Evolutionary conservation across 2,888 invertebrate genomes (phyloP), one percentile per base, ranked within the genome.

Genomic region (Anagyrus pseudococci): DNA sequence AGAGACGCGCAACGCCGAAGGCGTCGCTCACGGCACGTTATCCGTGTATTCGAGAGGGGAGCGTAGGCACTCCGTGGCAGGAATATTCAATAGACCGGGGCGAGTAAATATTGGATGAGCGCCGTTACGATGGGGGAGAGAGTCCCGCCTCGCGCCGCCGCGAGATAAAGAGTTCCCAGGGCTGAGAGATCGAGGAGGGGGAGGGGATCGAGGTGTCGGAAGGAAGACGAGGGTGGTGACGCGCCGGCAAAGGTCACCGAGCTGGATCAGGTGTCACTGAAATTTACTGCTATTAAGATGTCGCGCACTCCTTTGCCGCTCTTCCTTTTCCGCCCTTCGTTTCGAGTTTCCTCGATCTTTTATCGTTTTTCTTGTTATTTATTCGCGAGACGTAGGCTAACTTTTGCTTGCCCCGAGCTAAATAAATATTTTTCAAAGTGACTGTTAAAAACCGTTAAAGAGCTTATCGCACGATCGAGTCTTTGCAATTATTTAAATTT

Each of bases 91-190:
- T 77, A 72, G 68, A 68, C 71, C 74, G 70, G 71, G 69, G 70
- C 19, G 44, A 44, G 72, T 78, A 77, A 79, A 79, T 79, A 77
- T 77, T 76, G 73, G 70, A 79, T 76, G 74, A 75, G 71, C 59
- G 20, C 25, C 48, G 20, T 15, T 33, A 13, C 29, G 29, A 10
- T 7, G 4, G 10, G 29, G 10, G 29, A 29, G 29, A 29, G 29
- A 19, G 17, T 13, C 23, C 15, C 15, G 2, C 8, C 25, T 19
- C 49, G 22, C 33, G 25, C n/a, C n/a, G n/a, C n/a, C n/a, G n/a
- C n/a, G n/a, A n/a, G n/a, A n/a, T n/a, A n/a, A n/a, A n/a, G n/a
- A n/a, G n/a, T n/a, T n/a, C n/a, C n/a, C n/a, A n/a, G n/a, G n/a
- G 41, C 19, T 41, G 23, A 13, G 48, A 22, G 52, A 52, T 52